Evolutionary conservation across 2,113 vertebrate genomes (phyloP), one percentile per base, ranked within the genome.

Genomic region (Triplophysa tibetana): DNA sequence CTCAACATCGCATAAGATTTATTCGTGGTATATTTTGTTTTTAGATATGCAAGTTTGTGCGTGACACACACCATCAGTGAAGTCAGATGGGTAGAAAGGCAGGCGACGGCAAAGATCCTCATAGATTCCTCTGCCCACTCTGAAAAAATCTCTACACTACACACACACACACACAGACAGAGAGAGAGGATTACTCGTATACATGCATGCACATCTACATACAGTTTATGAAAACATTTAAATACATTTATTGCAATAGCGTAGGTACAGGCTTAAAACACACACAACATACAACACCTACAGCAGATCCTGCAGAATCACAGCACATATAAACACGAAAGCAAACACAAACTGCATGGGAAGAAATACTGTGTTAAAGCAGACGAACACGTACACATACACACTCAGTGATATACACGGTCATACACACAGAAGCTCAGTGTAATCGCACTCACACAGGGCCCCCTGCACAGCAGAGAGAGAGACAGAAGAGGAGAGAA

Each of bases 21-120:
- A 38, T 38, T 38, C 7, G 33, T 38, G 33, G 7, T 38, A 38
- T 38, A 38, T 38, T 7, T 38, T 8, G 33, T 38, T 1, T 5
- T 16, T 52, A 52, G 50, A 52, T 17, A 16, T 52, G 50, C 16
- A 24, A 56, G 48, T 21, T n/a, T 48, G 21, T 65, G 21, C 7
- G n/a, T 54, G 43, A 63, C 68, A 84, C 93, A 1, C 94, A 99
- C 97, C 97, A 4, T 99, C 97, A 12, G 97, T 99, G 89, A 98
- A 99, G 89, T 99, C 97, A 79, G 97, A 92, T 0, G 95, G 90
- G 84, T 98, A 99, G 88, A 95, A 90, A 6, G 97, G 96, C 82
- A 98, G 88, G 56, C 97, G 90, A 84, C 95, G 95, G 84, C 94
- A 92, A 23, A 99, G 87, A 93, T 99, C 97, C 88, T 96, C 94